These are phyloP conservation scores for Onychostruthus taczanowskii DNA, from an alignment of 2,113 vertebrate genomes.

Conservation along the genomic window DNA sequence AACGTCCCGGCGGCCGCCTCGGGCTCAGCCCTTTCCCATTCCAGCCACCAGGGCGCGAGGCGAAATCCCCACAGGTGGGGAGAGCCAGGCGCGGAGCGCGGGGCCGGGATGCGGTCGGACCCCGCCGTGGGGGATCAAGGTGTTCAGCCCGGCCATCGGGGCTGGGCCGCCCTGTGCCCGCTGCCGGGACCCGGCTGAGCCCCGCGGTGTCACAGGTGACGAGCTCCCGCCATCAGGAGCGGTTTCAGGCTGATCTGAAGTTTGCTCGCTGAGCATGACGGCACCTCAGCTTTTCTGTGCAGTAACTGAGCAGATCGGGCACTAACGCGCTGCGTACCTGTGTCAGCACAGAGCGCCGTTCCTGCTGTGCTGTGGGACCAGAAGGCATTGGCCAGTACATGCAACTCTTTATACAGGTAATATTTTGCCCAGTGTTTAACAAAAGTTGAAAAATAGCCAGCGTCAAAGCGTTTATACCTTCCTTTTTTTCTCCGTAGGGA, in stretches of 20 bases:
- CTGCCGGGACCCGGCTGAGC: neutral
- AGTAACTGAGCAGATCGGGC: rapidly evolving
- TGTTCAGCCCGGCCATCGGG: rapidly evolving
- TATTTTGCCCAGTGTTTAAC: neutral
- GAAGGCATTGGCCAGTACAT: rapidly evolving
- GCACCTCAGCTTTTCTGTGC: rapidly evolving
- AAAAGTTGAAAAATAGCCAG: neutral
- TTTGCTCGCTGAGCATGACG: neutral
- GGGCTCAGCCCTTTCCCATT: neutral
- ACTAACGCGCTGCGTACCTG: rapidly evolving
- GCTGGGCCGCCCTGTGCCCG: neutral
- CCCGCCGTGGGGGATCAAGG: too few species aligned
- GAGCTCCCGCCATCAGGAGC: rapidly evolving
- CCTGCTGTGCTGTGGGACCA: neutral
- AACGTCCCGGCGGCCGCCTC: neutral
- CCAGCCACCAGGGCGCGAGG: slow-evolving; percentile 52
- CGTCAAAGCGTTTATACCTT: neutral
- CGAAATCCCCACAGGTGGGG: slow-evolving; percentile 6
- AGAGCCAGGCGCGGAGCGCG: neutral
- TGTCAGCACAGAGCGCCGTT: neutral
- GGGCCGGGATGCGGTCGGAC: neutral
- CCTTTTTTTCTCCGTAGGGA: rapidly evolving
- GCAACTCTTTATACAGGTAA: neutral
- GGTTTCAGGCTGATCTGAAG: rapidly evolving
- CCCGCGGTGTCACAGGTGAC: neutral